Conservation (phyloP, 1,140 invertebrate species). For the Tribolium madens region DNA sequence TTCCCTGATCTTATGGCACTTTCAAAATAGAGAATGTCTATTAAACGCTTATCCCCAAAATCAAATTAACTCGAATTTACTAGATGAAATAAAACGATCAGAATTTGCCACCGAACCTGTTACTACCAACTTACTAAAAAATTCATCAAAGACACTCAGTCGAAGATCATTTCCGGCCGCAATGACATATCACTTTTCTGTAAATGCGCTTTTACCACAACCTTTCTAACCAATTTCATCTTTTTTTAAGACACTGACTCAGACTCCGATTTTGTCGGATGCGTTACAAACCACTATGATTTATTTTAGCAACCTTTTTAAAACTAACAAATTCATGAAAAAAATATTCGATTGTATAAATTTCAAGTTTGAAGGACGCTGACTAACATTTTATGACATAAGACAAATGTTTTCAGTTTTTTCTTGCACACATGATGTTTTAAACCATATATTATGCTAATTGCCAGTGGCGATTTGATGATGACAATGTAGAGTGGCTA, state of each 20-base stretch:
- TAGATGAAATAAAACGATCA: constrained; percentile 24
- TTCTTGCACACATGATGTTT: no score
- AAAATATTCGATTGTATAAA: not conserved
- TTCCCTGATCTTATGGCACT: constrained; percentile 1
- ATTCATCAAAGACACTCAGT: not conserved
- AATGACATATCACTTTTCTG: constrained; percentile 5
- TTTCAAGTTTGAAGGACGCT: constrained; percentile 1
- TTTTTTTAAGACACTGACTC: not conserved
- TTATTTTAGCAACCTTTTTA: constrained; percentile 1
- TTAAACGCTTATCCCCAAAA: constrained; percentile 33
- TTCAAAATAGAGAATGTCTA: constrained; percentile 21
- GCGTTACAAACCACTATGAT: not conserved
- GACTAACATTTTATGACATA: not conserved
- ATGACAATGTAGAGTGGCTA: no score
- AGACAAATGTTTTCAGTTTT: constrained; percentile 6
- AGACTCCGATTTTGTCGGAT: not conserved
- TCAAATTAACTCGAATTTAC: constrained; percentile 27
- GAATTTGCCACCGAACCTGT: not conserved
- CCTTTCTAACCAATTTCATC: not conserved
- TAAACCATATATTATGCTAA: no score
- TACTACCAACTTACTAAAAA: not conserved
- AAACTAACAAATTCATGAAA: constrained; percentile 1
- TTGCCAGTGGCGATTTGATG: no score
- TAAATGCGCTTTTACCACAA: not conserved
- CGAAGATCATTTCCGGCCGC: not conserved